Base-by-base conservation (phyloP, 1,140 invertebrate genomes). In the Trigoniulus corallinus region DNA sequence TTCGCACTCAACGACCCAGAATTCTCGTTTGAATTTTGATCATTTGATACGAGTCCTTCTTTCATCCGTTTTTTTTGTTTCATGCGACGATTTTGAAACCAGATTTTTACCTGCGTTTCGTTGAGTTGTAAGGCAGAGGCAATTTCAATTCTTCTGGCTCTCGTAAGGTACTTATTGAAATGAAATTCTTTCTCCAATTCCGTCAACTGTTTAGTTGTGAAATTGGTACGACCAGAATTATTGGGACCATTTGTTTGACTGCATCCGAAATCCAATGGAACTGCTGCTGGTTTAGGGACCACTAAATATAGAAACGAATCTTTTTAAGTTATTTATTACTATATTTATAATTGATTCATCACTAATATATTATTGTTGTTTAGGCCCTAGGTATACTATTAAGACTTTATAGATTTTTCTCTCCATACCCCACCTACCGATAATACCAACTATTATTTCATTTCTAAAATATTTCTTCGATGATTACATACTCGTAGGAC, bases 141-240 rank as follows among this genome's bases (percentile, higher is more conserved):
- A 56, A 99, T 98, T 69, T 99, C 95, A 59, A 98, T 96, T 56
- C 95, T 75, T 57, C 94, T 71, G 4, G 91, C 93, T 55, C 95
- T 72, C 1, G 93, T 98, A 59, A 98, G 76, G 73, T 98, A 98
- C 71, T 96, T 96, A 72, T 97, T 97, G 69, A 95, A 98, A 69
- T 98, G 93, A 68, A 98, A 98, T 69, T 99, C 94, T 66, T 98
- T 98, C 65, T 98, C 94, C 56, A 98, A 73, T 69, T 98, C 95
- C 1, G 93, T 98, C 45, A 98, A 76, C 66, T 99, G 95, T 68
- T 98, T 97, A 64, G 95, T 98, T 47, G 91, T 97, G 71, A 98
- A 98, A 69, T 98, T 98, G 2, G 93, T 98, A 25, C 94, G 74
- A 22, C 88, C 88, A 3, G 87, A 67, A 50, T 64, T 64, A 29